Base-by-base conservation (phyloP, 2,888 invertebrate genomes). In the Parnassius orleans region DNA sequence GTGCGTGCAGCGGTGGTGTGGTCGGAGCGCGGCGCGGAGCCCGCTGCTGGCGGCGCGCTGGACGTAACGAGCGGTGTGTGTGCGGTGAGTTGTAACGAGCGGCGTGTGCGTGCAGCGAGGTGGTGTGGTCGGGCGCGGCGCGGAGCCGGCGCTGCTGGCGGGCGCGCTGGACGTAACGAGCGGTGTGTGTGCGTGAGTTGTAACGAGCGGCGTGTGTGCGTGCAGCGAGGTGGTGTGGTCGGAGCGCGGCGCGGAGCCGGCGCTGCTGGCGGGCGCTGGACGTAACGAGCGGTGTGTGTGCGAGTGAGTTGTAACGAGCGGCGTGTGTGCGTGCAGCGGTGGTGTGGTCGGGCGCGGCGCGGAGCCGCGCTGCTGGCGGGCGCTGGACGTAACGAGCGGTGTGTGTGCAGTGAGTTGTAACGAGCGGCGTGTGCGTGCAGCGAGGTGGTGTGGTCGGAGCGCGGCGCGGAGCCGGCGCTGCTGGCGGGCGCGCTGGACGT, bases 321-420 rank as follows among this genome's bases (percentile, higher is more conserved):
- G 12, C 95, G 96, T 92, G 96, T 96, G 0, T 93, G 94, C 5
- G 95, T 96, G 69, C 91, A 97, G 53, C n/a, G n/a, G n/a, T n/a
- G n/a, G n/a, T n/a, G n/a, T n/a, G n/a, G n/a, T n/a, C n/a, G n/a
- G n/a, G n/a, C n/a, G n/a, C n/a, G n/a, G n/a, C n/a, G n/a, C n/a
- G n/a, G n/a, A n/a, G n/a, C n/a, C n/a, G n/a, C n/a, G n/a, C n/a
- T n/a, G n/a, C n/a, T n/a, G n/a, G n/a, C n/a, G n/a, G n/a, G n/a
- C n/a, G n/a, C n/a, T n/a, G n/a, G n/a, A n/a, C n/a, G n/a, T n/a
- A n/a, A n/a, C n/a, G 94, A 96, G 7, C 92, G 97, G 61, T 96
- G 96, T 83, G 93, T 94, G 78, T 67, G 10, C 78, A 93, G 93
- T 15, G 15, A 15, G 15, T 15, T 15, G 15, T 15, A 15, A 15